Evolutionary conservation across 1,140 invertebrate genomes (phyloP), one percentile per base, ranked within the genome.

Genomic region (Temnothorax curvispinosus): DNA sequence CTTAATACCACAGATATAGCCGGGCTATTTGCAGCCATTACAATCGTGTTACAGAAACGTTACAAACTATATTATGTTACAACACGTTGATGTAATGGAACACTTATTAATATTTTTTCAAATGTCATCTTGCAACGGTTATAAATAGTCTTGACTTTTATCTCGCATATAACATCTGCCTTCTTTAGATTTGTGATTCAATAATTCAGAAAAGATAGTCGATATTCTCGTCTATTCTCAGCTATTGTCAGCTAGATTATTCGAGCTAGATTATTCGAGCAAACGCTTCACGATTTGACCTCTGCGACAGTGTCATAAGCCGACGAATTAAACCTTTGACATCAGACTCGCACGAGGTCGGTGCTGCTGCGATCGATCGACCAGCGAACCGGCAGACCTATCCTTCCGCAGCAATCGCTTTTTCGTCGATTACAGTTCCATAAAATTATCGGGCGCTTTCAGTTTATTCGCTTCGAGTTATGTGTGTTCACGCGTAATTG

Each of bases 321-420:
- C n/a, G 80, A 75, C 32, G 80, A 84, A 74, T 75, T 75, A 75
- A 27, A 84, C 32, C 80, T 75, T 84, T 62, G 69, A 74, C 18
- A 56, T 75, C 54, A 21, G 38, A 52, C 27, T 72, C 21, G 77
- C 77, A 32, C 35, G 54, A 75, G 54, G 69, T 75, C 54, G 27
- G 35, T 60, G 67, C n/a, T 21, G 13, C 64, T 44, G 52, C 41
- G 54, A 84, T 84, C 54, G 56, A 62, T 75, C 41, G 80, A 15
- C 32, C 21, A n/a, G 64, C 8, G 32, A 21, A 41, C 35, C 27
- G 7, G 58, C 27, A 13, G 27, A 47, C 47, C n/a, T 35, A 50
- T 58, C n/a, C n/a, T n/a, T 56, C 38, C 15, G 32, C 27, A 18
- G 32, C 21, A 27, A 60, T 47, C 69, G 54, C 52, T 74, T 74